Evolutionary conservation across 1,140 invertebrate species (phyloP).

Genomic region (Drosophila sucinea): DNA sequence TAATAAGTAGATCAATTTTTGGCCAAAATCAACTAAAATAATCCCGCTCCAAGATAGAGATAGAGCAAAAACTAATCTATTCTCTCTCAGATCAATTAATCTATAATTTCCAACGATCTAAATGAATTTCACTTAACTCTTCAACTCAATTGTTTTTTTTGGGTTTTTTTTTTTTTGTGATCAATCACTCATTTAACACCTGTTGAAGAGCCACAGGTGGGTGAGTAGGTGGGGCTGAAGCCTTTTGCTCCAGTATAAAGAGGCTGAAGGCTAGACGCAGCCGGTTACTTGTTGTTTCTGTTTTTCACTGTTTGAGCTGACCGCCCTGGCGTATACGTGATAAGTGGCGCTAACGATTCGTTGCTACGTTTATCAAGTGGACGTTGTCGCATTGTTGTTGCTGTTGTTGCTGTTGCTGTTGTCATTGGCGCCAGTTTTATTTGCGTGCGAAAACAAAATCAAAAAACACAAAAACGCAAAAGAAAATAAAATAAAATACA

Average conservation of each 20-base stretch:
- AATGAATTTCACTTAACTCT: no score
- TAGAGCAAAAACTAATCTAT: no score
- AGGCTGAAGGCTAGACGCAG: slow-evolving; percentile 3
- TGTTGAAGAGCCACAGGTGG: slow-evolving; percentile 3
- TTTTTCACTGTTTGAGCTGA: slow-evolving; percentile 15
- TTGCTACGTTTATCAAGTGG: slow-evolving; percentile 74
- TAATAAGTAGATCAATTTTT: neutral
- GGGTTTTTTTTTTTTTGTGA: no score
- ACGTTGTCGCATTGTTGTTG: slow-evolving; percentile 33
- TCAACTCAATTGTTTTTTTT: no score
- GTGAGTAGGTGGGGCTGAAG: neutral
- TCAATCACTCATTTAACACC: no score
- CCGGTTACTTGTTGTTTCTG: neutral
- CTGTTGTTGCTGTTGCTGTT: slow-evolving; percentile 32
- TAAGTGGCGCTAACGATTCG: slow-evolving; percentile 78
- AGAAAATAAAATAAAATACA: slow-evolving; percentile 34
- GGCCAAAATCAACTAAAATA: slow-evolving; percentile 30
- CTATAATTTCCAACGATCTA: no score
- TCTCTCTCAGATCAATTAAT: no score
- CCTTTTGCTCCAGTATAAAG: neutral
- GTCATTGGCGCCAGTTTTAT: slow-evolving; percentile 77
- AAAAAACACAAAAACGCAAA: slow-evolving; percentile 22
- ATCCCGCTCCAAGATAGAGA: neutral
- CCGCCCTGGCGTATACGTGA: slow-evolving; percentile 78
- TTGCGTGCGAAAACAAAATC: slow-evolving; percentile 70